phyloP scores from a whole-genome alignment of 2,113 vertebrate genomes.

The Sinocyclocheilus anophthalmus region DNA sequence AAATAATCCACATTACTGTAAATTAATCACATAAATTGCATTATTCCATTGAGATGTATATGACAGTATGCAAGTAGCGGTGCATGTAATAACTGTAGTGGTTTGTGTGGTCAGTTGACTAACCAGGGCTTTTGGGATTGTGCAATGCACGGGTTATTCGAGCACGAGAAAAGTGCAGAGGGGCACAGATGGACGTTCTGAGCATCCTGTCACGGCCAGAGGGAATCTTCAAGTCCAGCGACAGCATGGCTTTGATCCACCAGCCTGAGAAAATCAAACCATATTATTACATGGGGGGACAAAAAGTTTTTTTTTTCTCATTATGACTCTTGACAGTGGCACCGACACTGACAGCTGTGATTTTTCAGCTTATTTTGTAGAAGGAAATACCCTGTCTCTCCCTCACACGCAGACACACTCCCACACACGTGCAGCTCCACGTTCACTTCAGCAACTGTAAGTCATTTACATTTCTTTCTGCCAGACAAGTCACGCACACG shows the following conservation, averaged over 20 bases:
- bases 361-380: neutral
- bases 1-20: too few relatives aligned
- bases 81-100: neutral
- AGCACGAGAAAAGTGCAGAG: constrained; percentile 67
- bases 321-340: neutral
- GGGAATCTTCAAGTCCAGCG: constrained; percentile 91
- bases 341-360: neutral
- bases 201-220: constrained; percentile 77
- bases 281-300: neutral
- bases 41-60: too few relatives aligned
- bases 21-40: too few relatives aligned
- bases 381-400: neutral
- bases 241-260: constrained; percentile 80
- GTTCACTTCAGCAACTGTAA: constrained; percentile 54
- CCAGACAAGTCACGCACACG: constrained; percentile 45
- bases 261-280: constrained; percentile 41
- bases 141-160: constrained; percentile 75
- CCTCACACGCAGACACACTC: neutral
- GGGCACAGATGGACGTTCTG: constrained; percentile 67
- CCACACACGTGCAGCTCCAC: constrained; percentile 40
- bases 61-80: neutral
- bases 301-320: neutral
- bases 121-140: constrained; percentile 77
- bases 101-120: constrained; percentile 34
- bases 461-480: constrained; percentile 59